A percentile compares a stretch with the other conserved stretches of the same genome.
Evolutionary conservation across 2,888 invertebrate genomes (phyloP).

Genomic region (Emmelina monodactyla): DNA sequence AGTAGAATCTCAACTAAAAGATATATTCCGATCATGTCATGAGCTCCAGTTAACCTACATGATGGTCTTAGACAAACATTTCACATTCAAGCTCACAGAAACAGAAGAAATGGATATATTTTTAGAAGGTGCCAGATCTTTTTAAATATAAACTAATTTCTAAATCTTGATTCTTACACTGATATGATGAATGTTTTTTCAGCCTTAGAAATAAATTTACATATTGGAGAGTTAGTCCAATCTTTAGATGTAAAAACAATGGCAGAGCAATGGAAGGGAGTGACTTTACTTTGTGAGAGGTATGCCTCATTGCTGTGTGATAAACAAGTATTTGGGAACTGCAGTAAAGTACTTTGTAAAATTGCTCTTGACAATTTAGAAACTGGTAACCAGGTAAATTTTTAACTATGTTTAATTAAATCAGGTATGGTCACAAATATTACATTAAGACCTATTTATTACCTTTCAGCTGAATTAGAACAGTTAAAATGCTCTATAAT

Average conservation of each 20-base stretch:
- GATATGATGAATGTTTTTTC: too few relatives aligned
- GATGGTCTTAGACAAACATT: constrained; percentile 42
- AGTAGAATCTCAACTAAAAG: constrained; percentile 40
- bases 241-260: constrained; percentile 59
- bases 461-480: too few relatives aligned
- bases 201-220: constrained; percentile 53
- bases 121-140: constrained; percentile 30
- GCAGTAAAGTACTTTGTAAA: constrained; percentile 27
- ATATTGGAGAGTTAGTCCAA: constrained; percentile 52
- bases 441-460: too few relatives aligned
- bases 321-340: constrained; percentile 29
- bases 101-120: constrained; percentile 35
- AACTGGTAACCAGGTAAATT: background rate
- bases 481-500: too few relatives aligned
- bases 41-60: constrained; percentile 49
- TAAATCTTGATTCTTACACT: too few relatives aligned
- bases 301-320: constrained; percentile 36
- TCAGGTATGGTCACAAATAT: too few relatives aligned
- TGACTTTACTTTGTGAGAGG: constrained; percentile 48
- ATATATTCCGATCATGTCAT: constrained; percentile 46
- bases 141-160: constrained; percentile 1
- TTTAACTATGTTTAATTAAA: too few relatives aligned
- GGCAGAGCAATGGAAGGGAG: constrained; percentile 66
- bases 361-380: constrained; percentile 20
- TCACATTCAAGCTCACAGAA: constrained; percentile 37